phyloP scores from a whole-genome alignment of 2,888 invertebrate species.

The Watsonalla binaria region DNA sequence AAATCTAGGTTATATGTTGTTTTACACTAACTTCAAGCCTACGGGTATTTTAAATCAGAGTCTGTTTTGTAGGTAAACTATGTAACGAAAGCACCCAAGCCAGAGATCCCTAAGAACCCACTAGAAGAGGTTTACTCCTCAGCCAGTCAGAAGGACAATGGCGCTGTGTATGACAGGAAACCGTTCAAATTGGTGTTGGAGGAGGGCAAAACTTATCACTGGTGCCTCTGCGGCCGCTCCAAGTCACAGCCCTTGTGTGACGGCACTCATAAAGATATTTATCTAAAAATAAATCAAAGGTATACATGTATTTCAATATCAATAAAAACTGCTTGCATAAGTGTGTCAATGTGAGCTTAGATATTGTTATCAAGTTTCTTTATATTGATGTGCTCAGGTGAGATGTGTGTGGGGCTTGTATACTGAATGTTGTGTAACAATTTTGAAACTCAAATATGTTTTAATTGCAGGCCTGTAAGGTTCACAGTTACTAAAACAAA shows the following conservation, averaged over 20 bases:
- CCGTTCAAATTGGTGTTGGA: conserved; percentile 89
- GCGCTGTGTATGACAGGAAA: conserved; percentile 90
- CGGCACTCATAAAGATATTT: conserved; percentile 89
- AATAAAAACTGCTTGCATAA: too few relatives aligned
- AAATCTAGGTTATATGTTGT: too few relatives aligned
- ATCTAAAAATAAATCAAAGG: conserved; percentile 85
- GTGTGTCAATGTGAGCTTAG: too few relatives aligned
- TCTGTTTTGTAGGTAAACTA: conserved; percentile 40
- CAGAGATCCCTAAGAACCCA: conserved; percentile 83
- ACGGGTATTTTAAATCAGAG: not conserved
- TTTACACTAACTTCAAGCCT: too few relatives aligned
- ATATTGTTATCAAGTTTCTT: too few relatives aligned
- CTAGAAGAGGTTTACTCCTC: conserved; percentile 81
- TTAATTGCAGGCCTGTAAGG: conserved; percentile 82
- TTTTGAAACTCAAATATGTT: not conserved
- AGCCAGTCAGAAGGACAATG: conserved; percentile 82
- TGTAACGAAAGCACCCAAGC: conserved; percentile 60
- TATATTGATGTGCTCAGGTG: too few relatives aligned
- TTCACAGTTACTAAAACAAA: conserved; percentile 92
- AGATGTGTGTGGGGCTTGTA: too few relatives aligned
- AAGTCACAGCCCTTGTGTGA: conserved; percentile 97
- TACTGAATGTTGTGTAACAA: too few relatives aligned
- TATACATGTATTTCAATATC: conserved; percentile 73
- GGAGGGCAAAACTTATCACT: conserved; percentile 88
- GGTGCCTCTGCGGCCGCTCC: conserved; percentile 97